phyloP scores from a whole-genome alignment of 2,797 vertebrate species.

The Clarias laeviceps region DNA sequence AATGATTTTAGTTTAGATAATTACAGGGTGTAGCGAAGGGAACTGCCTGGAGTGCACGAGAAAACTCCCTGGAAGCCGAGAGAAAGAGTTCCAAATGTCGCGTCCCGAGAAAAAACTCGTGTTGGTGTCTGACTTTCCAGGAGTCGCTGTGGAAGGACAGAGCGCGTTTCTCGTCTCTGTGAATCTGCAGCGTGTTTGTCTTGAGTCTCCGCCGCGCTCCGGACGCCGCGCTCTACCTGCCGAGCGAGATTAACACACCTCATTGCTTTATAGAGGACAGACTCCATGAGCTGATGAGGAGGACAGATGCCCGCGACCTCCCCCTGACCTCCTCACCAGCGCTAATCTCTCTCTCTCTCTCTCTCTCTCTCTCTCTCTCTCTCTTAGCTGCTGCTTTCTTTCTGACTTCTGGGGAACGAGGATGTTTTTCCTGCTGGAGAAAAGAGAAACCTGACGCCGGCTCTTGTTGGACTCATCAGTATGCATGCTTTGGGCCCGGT shows the following conservation, averaged over 20 bases:
- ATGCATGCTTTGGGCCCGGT: conserved; percentile 13
- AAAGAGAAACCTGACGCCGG: conserved; percentile 2
- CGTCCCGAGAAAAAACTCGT: neutral
- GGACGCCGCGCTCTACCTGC: too few relatives aligned
- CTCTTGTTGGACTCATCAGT: conserved; percentile 29
- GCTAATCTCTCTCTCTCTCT: neutral
- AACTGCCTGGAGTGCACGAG: conserved; percentile 7
- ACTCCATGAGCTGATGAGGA: neutral
- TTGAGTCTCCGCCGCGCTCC: too few relatives aligned
- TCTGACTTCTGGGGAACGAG: neutral
- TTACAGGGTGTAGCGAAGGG: conserved; percentile 25
- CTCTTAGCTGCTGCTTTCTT: neutral
- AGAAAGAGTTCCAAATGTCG: neutral
- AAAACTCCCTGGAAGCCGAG: neutral
- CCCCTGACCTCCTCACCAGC: neutral
- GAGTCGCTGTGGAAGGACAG: neutral
- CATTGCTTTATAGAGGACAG: too few relatives aligned
- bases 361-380: neutral
- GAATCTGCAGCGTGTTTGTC: neutral
- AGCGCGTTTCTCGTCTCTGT: neutral
- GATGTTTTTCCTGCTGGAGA: neutral
- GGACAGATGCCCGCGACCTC: neutral
- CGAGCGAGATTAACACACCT: too few relatives aligned
- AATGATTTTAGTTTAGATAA: conserved; percentile 53
- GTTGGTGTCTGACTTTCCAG: neutral